Percentiles rank a stretch among this genome's conserved stretches.
These are phyloP conservation scores for Psilanteris sp. DNA, from an alignment of 1,140 invertebrate genomes.

Conservation along the genomic window DNA sequence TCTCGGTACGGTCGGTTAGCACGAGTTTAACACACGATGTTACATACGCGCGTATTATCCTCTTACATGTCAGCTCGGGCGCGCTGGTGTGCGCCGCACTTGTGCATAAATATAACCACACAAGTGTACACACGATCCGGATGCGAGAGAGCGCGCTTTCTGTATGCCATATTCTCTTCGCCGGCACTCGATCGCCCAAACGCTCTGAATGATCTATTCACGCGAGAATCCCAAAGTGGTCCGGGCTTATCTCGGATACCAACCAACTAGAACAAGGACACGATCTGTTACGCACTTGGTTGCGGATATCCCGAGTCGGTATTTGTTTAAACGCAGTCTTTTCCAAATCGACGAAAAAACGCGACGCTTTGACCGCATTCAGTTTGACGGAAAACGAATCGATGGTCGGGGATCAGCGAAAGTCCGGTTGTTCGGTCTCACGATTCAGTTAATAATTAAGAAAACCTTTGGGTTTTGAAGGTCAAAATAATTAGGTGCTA, in stretches of 20 bases:
- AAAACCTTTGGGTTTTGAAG: no score
- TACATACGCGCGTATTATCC: conserved; percentile 61
- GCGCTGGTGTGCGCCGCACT: conserved; percentile 19
- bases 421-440: no score
- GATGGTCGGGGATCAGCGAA: no score
- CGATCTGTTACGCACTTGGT: no score
- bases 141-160: conserved; percentile 13
- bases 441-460: no score
- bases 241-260: conserved; percentile 29
- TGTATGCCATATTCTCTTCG: background rate
- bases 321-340: no score
- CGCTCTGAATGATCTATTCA: conserved; percentile 50
- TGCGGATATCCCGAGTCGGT: no score
- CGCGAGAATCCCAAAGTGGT: conserved; percentile 6
- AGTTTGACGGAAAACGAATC: no score
- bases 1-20: conserved; percentile 53
- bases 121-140: conserved; percentile 20
- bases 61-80: conserved; percentile 51
- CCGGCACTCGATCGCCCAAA: conserved; percentile 6
- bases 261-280: conserved; percentile 55
- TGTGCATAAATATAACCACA: conserved; percentile 41
- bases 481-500: no score
- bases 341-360: no score
- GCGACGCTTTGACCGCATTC: no score
- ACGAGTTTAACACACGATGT: conserved; percentile 60